A percentile compares a stretch with the other conserved stretches of the same genome.
phyloP scores from a whole-genome alignment of 2,113 vertebrate genomes.

The Malurus alboscapulatus region DNA sequence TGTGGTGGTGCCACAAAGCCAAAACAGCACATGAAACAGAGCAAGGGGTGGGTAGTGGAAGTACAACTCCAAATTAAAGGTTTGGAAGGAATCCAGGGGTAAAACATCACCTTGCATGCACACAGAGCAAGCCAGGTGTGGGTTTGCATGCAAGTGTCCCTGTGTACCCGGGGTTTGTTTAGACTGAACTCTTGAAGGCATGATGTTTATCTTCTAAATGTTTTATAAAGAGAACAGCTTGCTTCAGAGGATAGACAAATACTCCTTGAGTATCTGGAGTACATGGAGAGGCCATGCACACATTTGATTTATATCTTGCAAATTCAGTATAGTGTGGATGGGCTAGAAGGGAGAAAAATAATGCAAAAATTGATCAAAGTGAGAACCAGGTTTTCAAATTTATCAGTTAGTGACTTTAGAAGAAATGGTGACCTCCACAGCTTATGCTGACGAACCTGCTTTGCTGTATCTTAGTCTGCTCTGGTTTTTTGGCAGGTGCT shows the following conservation, averaged over 20 bases:
- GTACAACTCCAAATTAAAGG: neutral
- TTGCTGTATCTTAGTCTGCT: neutral
- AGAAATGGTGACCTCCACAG: neutral
- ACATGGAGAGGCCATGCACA: rapidly evolving
- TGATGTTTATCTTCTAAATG: neutral
- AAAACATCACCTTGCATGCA: rapidly evolving
- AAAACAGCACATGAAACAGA: rapidly evolving
- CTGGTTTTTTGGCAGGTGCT: neutral
- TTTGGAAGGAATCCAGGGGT: neutral
- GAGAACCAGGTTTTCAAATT: neutral
- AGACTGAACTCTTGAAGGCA: neutral
- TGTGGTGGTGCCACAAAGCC: neutral
- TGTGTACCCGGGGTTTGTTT: neutral
- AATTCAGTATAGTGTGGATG: rapidly evolving
- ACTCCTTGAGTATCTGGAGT: too few species aligned
- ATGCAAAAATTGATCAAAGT: neutral
- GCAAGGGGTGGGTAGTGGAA: rapidly evolving
- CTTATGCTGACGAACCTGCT: neutral
- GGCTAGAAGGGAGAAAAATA: neutral
- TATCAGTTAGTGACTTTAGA: neutral
- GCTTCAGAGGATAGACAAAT: neutral
- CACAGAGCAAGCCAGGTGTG: rapidly evolving
- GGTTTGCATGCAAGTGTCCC: rapidly evolving
- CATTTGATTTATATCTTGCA: neutral
- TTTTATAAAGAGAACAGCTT: neutral